Conservation (phyloP, 2,888 invertebrate species). For the Agrypnus murinus region DNA sequence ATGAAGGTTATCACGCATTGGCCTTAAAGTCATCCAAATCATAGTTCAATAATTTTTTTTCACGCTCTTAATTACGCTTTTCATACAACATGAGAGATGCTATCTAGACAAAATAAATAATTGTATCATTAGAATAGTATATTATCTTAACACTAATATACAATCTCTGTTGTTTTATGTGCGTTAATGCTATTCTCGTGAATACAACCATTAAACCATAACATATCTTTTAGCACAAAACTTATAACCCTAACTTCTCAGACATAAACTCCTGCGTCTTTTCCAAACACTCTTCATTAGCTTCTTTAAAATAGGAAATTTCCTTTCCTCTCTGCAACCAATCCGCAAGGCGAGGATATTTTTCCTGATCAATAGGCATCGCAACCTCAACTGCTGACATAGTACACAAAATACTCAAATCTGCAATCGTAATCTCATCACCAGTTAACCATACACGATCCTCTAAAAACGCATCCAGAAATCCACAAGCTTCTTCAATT, state of each 20-base stretch:
- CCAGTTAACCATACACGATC: slow-evolving; percentile 73
- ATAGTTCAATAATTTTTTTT: too few species aligned
- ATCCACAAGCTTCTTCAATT: slow-evolving; percentile 69
- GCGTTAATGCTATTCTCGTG: not conserved
- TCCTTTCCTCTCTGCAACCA: slow-evolving; percentile 64
- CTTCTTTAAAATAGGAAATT: slow-evolving; percentile 31
- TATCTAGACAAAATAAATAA: too few species aligned
- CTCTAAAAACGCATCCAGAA: slow-evolving; percentile 72
- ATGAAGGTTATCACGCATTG: too few species aligned
- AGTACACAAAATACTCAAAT: slow-evolving; percentile 70
- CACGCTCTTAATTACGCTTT: too few species aligned
- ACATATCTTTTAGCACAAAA: not conserved
- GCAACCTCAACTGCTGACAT: slow-evolving; percentile 63
- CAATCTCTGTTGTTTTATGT: too few species aligned
- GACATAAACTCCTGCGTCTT: slow-evolving; percentile 26
- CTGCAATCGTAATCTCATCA: slow-evolving; percentile 74
- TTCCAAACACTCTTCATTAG: slow-evolving; percentile 33
- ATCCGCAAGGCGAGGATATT: slow-evolving; percentile 61
- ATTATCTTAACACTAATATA: too few species aligned
- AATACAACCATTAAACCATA: not conserved
- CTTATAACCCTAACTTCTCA: slow-evolving; percentile 38
- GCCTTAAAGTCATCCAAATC: too few species aligned
- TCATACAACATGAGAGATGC: too few species aligned
- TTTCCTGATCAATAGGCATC: slow-evolving; percentile 63
- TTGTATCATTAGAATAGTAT: too few species aligned